phyloP scores from a whole-genome alignment of 2,888 invertebrate species.

The Camponotus fellah region DNA sequence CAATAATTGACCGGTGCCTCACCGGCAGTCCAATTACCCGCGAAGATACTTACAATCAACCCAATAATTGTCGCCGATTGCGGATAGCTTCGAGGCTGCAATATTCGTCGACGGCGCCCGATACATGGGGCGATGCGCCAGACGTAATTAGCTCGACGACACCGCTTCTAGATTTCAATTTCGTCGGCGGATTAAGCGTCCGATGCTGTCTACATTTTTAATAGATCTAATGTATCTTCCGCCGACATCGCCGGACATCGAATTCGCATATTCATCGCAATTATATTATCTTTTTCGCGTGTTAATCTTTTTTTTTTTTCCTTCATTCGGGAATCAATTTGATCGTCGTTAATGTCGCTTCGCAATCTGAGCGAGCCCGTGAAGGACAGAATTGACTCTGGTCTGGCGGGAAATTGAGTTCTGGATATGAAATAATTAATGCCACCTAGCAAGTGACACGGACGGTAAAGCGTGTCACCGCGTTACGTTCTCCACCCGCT shows the following conservation, averaged over 20 bases:
- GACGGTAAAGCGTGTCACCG: conserved; percentile 78
- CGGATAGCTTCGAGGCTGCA: conserved; percentile 63
- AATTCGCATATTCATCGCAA: background rate
- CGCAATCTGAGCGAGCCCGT: background rate
- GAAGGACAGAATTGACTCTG: conserved; percentile 24
- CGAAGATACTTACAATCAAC: conserved; percentile 61
- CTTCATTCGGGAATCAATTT: background rate
- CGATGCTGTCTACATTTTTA: too few relatives aligned
- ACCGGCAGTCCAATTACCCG: conserved; percentile 63
- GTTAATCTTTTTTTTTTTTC: background rate
- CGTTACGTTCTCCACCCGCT: conserved; percentile 76
- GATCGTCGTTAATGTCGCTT: conserved; percentile 3
- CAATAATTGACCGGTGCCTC: conserved; percentile 43
- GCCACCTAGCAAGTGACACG: conserved; percentile 78
- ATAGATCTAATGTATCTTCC: too few relatives aligned
- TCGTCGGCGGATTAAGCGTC: conserved; percentile 58
- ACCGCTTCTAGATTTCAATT: conserved; percentile 71
- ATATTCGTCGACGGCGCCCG: conserved; percentile 67
- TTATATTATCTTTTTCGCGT: too few relatives aligned
- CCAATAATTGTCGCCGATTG: conserved; percentile 70
- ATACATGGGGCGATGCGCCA: conserved; percentile 63
- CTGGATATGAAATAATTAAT: conserved; percentile 82
- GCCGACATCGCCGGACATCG: too few relatives aligned
- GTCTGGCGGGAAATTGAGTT: conserved; percentile 75
- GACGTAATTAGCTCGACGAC: conserved; percentile 68